These are phyloP conservation scores for Scylla paramamosain DNA, from an alignment of 1,140 invertebrate genomes.

Conservation along the genomic window DNA sequence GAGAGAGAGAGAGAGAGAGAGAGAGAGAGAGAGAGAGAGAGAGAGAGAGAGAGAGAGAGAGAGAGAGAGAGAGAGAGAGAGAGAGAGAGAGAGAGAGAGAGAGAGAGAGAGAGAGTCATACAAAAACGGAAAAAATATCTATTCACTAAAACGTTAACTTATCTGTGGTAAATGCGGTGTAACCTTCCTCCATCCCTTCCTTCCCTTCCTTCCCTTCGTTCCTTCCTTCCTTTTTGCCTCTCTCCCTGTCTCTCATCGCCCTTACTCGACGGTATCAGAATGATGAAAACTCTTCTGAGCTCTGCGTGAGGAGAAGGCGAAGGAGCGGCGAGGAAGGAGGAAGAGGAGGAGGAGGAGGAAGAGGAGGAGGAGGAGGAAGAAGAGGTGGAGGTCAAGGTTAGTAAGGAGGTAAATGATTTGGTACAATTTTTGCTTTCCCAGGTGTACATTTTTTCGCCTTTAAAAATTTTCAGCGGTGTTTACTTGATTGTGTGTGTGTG, in stretches of 20 bases:
- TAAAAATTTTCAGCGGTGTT: background rate
- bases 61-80: constrained; percentile 36
- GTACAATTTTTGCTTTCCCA: background rate
- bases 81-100: constrained; percentile 42
- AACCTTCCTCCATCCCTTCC: background rate
- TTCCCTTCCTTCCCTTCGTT: background rate
- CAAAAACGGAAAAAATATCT: background rate
- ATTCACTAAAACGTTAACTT: background rate
- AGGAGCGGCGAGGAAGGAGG: background rate
- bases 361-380: background rate
- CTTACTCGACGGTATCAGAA: background rate
- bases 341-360: background rate
- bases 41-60: constrained; percentile 47
- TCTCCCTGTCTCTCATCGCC: background rate
- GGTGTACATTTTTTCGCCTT: background rate
- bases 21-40: constrained; percentile 25
- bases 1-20: constrained; percentile 37
- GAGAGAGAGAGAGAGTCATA: constrained; percentile 51
- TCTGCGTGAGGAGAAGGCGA: background rate
- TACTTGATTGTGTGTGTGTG: background rate
- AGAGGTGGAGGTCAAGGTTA: background rate
- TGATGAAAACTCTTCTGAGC: background rate
- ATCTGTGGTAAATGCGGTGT: background rate
- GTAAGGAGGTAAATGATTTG: background rate
- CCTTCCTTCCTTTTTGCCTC: background rate